Evolutionary conservation across 2,888 invertebrate genomes (phyloP).

Genomic region (Proisotoma minuta): DNA sequence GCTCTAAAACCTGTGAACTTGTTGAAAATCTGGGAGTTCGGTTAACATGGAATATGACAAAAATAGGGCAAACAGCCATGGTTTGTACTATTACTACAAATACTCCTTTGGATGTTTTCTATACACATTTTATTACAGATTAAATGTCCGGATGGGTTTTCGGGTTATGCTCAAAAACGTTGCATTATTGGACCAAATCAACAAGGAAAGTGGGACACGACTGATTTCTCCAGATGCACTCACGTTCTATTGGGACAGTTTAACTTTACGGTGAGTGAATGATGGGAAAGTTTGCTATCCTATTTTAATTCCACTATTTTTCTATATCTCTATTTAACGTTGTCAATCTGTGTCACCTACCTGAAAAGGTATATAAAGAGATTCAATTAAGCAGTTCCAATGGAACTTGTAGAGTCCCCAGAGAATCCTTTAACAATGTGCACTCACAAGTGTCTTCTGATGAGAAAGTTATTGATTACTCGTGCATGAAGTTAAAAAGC

Average conservation of each 20-base stretch:
- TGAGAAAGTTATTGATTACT: no score
- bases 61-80: neutral
- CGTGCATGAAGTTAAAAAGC: no score
- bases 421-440: no score
- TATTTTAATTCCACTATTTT: neutral
- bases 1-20: neutral
- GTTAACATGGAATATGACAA: neutral
- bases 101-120: no score
- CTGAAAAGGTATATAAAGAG: no score
- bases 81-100: neutral
- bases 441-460: no score
- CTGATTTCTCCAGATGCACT: conserved; percentile 5
- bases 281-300: neutral
- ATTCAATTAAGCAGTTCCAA: no score
- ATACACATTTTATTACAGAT: no score
- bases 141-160: neutral
- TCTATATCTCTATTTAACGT: neutral
- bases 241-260: neutral
- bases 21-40: neutral
- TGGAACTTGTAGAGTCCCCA: no score
- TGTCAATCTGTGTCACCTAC: no score
- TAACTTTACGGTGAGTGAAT: neutral
- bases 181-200: neutral
- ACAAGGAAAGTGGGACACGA: neutral
- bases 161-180: neutral